A percentile compares a stretch with the other conserved stretches of the same genome.
Evolutionary conservation across 1,140 invertebrate genomes (phyloP).

Genomic region (Cyclargus thomasi): DNA sequence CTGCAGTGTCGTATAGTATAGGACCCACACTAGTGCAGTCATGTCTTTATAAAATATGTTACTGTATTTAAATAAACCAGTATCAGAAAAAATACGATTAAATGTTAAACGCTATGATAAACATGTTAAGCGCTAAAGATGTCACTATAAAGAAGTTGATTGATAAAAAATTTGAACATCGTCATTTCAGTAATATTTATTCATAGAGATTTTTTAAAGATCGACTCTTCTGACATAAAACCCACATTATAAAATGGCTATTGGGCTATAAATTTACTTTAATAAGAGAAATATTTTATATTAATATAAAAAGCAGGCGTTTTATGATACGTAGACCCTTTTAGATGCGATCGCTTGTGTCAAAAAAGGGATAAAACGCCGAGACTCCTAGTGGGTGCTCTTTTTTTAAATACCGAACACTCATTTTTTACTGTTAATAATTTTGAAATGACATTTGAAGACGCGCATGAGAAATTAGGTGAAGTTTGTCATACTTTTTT

Average conservation of each 20-base stretch:
- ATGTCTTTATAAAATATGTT: too few species aligned
- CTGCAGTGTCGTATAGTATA: too few species aligned
- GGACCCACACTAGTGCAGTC: too few species aligned
- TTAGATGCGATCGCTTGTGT: constrained; percentile 65
- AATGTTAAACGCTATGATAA: not conserved
- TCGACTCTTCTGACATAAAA: constrained; percentile 46
- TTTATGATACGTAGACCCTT: constrained; percentile 54
- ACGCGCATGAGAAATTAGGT: constrained; percentile 31
- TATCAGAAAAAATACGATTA: not conserved
- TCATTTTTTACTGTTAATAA: constrained; percentile 54
- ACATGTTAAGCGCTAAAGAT: not conserved
- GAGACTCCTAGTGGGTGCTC: constrained; percentile 53
- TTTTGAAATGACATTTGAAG: constrained; percentile 66
- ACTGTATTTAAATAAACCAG: not conserved
- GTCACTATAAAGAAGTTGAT: constrained; percentile 4
- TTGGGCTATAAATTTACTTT: constrained; percentile 55
- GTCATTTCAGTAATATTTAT: constrained; percentile 2
- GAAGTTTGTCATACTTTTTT: constrained; percentile 11
- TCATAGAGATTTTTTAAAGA: constrained; percentile 36
- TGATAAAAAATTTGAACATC: not conserved
- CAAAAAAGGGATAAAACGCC: constrained; percentile 60
- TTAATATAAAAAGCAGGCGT: constrained; percentile 51
- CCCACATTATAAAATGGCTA: constrained; percentile 64
- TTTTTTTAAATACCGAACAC: constrained; percentile 43
- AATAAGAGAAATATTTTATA: constrained; percentile 67